These are phyloP conservation scores for Nomada ruficornis DNA, from an alignment of 2,888 invertebrate genomes.

Conservation along the genomic window DNA sequence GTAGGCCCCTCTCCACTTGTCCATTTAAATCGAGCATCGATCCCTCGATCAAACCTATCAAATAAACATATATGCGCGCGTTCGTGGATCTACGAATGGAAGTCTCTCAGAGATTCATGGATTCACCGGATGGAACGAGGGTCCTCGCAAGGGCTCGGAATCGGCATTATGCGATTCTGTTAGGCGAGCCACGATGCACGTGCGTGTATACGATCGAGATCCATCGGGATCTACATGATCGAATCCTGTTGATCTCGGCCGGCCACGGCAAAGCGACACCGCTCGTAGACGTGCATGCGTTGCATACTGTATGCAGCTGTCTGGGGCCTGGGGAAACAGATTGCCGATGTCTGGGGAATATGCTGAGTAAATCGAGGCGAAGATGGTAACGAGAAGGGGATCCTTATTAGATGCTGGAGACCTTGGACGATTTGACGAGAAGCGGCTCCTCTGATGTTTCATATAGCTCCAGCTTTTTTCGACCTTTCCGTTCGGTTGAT, in stretches of 20 bases:
- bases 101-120: slow-evolving; percentile 61
- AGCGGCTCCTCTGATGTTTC: not conserved
- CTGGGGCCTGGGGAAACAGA: slow-evolving; percentile 51
- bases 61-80: slow-evolving; percentile 53
- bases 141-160: slow-evolving; percentile 26
- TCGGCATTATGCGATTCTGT: slow-evolving; percentile 52
- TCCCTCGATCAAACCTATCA: slow-evolving; percentile 51
- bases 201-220: slow-evolving; percentile 60
- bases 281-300: slow-evolving; percentile 39
- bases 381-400: not conserved
- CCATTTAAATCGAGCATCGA: slow-evolving; percentile 53
- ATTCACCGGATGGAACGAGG: slow-evolving; percentile 43
- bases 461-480: too few species aligned
- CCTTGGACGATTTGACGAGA: not conserved
- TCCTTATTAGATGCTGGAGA: not conserved
- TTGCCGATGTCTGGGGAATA: slow-evolving; percentile 47
- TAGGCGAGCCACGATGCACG: slow-evolving; percentile 36
- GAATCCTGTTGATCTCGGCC: slow-evolving; percentile 61
- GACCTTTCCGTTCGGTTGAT: too few species aligned
- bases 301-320: slow-evolving; percentile 29
- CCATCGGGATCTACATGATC: slow-evolving; percentile 67
- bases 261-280: slow-evolving; percentile 63
- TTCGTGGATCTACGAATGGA: slow-evolving; percentile 36
- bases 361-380: slow-evolving; percentile 21
- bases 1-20: slow-evolving; percentile 8